Base-by-base conservation (phyloP, 2,113 vertebrate species). In the Pseudolaguvia tuberculata region DNA sequence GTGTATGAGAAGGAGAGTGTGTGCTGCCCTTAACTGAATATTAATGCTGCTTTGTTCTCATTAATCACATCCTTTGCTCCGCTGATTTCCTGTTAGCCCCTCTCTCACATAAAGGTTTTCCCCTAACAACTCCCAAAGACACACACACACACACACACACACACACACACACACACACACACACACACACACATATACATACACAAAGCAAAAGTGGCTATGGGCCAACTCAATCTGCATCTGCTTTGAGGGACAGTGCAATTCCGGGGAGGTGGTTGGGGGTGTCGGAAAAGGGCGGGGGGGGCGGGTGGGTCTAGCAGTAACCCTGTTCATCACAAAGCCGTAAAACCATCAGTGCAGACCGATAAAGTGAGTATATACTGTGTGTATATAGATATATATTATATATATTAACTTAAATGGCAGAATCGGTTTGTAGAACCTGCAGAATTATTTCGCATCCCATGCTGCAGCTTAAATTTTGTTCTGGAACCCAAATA, bases 221-320 rank as follows among this genome's bases (percentile, higher is more conserved):
- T 15, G 39, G 68, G 84, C 86, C 84, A 86, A 83, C 79, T 79
- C 86, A 86, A 87, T 87, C 87, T 85, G 69, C 80, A 83, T 82
- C 68, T 80, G 58, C 53, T 80, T 71, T 70, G 78, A 80, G 63
- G 79, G 69, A 79, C 55, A 79, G 77, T 83, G 61, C 75, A 82
- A 84, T 85, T 73, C 73, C 25, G 14, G 63, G 67, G 73, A 72
- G 81, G 35, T 18, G 1, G 3, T 5, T 48, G 15, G 3, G 47
- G 3, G 10, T 50, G 48, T 50, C n/a, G n/a, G n/a, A n/a, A n/a
- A n/a, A n/a, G n/a, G 48, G 15, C 14, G 13, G 48, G 13, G 48
- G 10, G 47, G 10, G 47, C 2, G 47, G 10, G 47, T 48, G 47
- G 13, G 2, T 50, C 14, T 50, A 18, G 13, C 13, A 15, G 48